Evolutionary conservation across 2,113 vertebrate species (phyloP).

Genomic region (Perognathus longimembris): DNA sequence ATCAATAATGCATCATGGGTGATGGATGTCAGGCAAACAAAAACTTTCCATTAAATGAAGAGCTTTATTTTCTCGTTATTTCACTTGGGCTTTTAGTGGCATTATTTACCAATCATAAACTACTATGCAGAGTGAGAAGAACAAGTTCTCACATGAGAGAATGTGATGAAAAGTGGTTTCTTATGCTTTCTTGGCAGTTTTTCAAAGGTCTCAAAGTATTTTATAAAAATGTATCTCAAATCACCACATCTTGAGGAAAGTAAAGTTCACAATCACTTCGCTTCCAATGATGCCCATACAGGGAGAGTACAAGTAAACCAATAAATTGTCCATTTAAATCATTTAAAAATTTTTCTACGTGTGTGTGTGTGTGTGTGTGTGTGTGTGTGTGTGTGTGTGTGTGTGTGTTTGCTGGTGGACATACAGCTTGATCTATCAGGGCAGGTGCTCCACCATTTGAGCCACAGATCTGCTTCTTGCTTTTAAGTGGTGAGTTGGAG

Average conservation of each 20-base stretch:
- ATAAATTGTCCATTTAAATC: neutral
- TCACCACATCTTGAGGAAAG: neutral
- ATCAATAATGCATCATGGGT: neutral
- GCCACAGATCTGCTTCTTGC: no score
- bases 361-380: neutral
- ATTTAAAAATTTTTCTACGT: no score
- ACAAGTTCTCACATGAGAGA: constrained; percentile 46
- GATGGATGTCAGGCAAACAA: constrained; percentile 50
- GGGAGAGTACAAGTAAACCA: neutral
- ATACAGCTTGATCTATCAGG: no score
- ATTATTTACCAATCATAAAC: constrained; percentile 53
- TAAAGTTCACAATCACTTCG: neutral
- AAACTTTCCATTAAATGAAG: constrained; percentile 57
- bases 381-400: no score
- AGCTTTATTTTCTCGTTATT: constrained; percentile 31
- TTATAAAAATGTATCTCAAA: neutral
- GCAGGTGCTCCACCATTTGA: no score
- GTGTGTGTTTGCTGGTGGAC: neutral
- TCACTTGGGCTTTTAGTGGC: neutral
- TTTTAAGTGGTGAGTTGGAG: no score
- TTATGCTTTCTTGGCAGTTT: neutral
- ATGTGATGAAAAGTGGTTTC: constrained; percentile 8
- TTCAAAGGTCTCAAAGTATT: neutral
- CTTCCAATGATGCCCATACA: neutral
- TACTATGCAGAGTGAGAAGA: neutral